phyloP scores from a whole-genome alignment of 2,113 vertebrate species.

The Salvelinus fontinalis region DNA sequence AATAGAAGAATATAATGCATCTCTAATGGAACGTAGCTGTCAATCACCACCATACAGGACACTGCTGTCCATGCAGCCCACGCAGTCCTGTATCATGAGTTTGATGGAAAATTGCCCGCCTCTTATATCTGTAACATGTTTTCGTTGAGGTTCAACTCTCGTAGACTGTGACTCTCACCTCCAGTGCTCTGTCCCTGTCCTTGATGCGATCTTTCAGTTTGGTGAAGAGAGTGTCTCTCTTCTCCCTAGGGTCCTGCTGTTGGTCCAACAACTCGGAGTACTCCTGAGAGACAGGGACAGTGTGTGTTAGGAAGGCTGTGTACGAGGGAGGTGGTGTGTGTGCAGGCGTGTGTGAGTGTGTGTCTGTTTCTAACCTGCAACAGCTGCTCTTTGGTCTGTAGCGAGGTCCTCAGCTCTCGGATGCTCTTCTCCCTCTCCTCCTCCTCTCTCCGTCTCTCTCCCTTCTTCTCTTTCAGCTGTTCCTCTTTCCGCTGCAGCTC shows the following conservation, averaged over 20 bases:
- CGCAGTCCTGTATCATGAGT: background rate
- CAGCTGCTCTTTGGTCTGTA: conserved; percentile 82
- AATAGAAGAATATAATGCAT: too few species aligned
- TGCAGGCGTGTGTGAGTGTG: background rate
- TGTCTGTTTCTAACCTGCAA: conserved; percentile 70
- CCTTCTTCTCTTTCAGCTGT: conserved; percentile 72
- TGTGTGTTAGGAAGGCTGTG: background rate
- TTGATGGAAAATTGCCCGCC: too few species aligned
- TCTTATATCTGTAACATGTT: background rate
- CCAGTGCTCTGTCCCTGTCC: conserved; percentile 84
- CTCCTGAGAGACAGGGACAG: conserved; percentile 70
- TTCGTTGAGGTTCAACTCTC: background rate
- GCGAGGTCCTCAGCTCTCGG: conserved; percentile 72
- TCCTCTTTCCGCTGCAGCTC: conserved; percentile 78
- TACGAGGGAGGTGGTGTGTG: background rate
- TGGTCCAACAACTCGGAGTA: conserved; percentile 78
- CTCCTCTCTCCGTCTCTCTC: conserved; percentile 67
- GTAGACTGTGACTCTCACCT: conserved; percentile 71
- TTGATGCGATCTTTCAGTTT: conserved; percentile 86
- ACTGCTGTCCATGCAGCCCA: background rate
- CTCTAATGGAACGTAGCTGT: background rate
- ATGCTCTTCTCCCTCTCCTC: conserved; percentile 76
- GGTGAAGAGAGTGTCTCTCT: conserved; percentile 77
- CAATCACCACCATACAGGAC: background rate
- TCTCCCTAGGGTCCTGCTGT: conserved; percentile 68